These are phyloP conservation scores for Larimichthys polyactis DNA, from an alignment of 2,113 vertebrate genomes.

Conservation along the genomic window DNA sequence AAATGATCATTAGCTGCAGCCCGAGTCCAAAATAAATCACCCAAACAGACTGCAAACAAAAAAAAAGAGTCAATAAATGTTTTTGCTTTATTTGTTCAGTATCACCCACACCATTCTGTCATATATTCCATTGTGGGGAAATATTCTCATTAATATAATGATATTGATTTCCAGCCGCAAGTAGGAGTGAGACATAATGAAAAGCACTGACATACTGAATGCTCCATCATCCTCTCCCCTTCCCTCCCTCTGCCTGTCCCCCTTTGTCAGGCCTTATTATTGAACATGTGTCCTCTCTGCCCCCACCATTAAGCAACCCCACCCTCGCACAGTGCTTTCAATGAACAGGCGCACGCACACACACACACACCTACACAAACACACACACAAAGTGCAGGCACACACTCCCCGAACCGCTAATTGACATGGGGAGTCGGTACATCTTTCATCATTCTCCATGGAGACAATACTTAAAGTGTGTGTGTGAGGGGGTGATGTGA, in stretches of 20 bases:
- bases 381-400: constrained; percentile 34
- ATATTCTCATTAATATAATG: constrained; percentile 23
- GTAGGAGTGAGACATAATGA: constrained; percentile 48
- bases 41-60: background rate
- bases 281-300: constrained; percentile 78
- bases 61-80: background rate
- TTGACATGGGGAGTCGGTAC: constrained; percentile 61
- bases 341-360: constrained; percentile 49
- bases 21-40: background rate
- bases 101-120: background rate
- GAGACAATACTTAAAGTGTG: constrained; percentile 54
- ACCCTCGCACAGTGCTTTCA: constrained; percentile 58
- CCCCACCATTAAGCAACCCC: constrained; percentile 72
- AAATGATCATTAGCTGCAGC: background rate
- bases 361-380: constrained; percentile 37
- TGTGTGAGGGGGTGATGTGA: constrained; percentile 33
- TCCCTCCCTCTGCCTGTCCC: constrained; percentile 57
- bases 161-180: constrained; percentile 52
- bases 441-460: constrained; percentile 66
- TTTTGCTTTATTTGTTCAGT: background rate
- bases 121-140: background rate
- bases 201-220: constrained; percentile 54
- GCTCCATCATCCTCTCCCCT: constrained; percentile 43
- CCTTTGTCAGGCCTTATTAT: constrained; percentile 78
- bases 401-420: constrained; percentile 65